These are phyloP conservation scores for Antechinus flavipes DNA, from an alignment of 2,113 vertebrate genomes.

Conservation along the genomic window DNA sequence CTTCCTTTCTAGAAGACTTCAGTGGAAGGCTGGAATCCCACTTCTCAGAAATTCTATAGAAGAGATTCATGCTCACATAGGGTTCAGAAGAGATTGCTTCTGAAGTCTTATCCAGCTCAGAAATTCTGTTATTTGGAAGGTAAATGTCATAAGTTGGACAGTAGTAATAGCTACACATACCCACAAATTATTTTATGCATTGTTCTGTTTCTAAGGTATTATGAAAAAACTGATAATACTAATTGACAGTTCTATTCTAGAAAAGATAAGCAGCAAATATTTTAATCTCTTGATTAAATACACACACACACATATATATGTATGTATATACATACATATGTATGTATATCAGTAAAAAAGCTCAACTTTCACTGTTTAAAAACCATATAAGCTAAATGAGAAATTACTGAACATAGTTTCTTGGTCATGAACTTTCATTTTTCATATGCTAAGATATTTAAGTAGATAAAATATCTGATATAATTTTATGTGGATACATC, in stretches of 20 bases:
- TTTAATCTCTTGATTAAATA: slow-evolving; percentile 18
- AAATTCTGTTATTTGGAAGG: background rate
- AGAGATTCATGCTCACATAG: background rate
- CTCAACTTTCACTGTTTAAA: slow-evolving; percentile 5
- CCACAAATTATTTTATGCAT: background rate
- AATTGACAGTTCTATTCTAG: background rate
- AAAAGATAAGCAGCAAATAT: slow-evolving; percentile 37
- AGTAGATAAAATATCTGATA: background rate
- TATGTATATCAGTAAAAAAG: slow-evolving; percentile 13
- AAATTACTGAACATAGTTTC: background rate
- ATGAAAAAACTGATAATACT: background rate
- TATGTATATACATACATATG: background rate
- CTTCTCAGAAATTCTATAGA: background rate
- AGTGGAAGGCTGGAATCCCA: background rate
- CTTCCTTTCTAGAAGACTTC: background rate
- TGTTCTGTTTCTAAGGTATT: background rate
- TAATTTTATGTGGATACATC: slow-evolving; percentile 12
- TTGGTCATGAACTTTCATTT: background rate
- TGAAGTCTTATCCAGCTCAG: background rate
- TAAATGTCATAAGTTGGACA: background rate
- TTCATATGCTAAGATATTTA: background rate
- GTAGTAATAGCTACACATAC: background rate
- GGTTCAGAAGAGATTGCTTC: background rate
- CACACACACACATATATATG: background rate
- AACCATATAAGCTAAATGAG: slow-evolving; percentile 4